These are phyloP conservation scores for Chaenogobius annularis DNA, from an alignment of 2,113 vertebrate species.

Conservation along the genomic window DNA sequence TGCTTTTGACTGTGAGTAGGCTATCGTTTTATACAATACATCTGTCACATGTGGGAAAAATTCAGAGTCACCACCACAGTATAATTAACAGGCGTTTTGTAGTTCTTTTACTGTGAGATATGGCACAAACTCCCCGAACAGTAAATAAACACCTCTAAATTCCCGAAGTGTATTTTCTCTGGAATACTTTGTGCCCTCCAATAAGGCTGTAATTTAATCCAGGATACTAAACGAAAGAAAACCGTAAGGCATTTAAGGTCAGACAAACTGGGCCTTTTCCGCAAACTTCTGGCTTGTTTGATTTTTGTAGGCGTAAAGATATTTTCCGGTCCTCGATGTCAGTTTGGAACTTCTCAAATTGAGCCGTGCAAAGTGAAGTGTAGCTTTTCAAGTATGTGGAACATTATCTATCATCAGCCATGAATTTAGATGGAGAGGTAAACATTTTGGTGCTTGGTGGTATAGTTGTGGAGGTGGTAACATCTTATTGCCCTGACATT, in stretches of 20 bases:
- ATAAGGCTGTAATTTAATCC: slow-evolving; percentile 6
- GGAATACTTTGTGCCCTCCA: not conserved
- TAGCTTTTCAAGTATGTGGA: slow-evolving; percentile 22
- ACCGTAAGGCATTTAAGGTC: slow-evolving; percentile 7
- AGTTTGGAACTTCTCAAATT: slow-evolving; percentile 41
- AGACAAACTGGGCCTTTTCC: slow-evolving; percentile 6
- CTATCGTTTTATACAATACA: slow-evolving; percentile 31
- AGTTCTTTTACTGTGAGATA: slow-evolving; percentile 26
- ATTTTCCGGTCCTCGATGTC: slow-evolving; percentile 48
- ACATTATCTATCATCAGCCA: slow-evolving; percentile 24
- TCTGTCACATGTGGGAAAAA: slow-evolving; percentile 40
- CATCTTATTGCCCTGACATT: slow-evolving; percentile 63
- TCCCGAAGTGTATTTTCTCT: slow-evolving; percentile 8
- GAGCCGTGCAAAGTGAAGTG: slow-evolving; percentile 5
- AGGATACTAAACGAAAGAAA: slow-evolving; percentile 10
- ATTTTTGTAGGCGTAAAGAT: slow-evolving; percentile 15
- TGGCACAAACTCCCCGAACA: slow-evolving; percentile 5
- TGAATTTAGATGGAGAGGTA: slow-evolving; percentile 20
- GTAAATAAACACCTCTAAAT: not conserved
- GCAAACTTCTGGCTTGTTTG: slow-evolving; percentile 8
- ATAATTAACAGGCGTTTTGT: slow-evolving; percentile 34
- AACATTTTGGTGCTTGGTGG: slow-evolving; percentile 33
- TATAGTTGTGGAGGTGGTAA: slow-evolving; percentile 52
- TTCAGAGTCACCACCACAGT: slow-evolving; percentile 18
- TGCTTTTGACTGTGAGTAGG: slow-evolving; percentile 49